phyloP scores from a whole-genome alignment of 2,113 vertebrate species.

The Elanus axillaris region DNA sequence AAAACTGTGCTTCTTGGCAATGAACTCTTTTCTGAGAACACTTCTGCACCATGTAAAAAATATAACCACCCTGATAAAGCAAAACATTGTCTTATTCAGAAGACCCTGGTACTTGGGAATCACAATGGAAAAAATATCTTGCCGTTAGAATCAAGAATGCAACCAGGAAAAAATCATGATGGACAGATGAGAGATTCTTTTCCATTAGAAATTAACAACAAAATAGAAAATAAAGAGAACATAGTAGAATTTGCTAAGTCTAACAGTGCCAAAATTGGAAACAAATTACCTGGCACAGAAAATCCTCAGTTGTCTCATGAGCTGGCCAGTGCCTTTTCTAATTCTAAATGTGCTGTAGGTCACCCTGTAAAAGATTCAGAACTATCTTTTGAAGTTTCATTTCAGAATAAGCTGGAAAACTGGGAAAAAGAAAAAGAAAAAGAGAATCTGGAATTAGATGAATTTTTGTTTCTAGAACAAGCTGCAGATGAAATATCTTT shows the following conservation, averaged over 20 bases:
- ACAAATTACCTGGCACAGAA: background rate
- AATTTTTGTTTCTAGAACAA: slow-evolving; percentile 93
- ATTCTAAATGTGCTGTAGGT: background rate
- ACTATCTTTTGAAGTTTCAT: slow-evolving; percentile 83
- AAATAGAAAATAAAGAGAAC: slow-evolving; percentile 67
- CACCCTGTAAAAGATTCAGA: slow-evolving; percentile 30
- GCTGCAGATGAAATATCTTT: slow-evolving; percentile 95
- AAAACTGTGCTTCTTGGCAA: slow-evolving; percentile 78
- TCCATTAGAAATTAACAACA: slow-evolving; percentile 26
- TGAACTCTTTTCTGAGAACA: slow-evolving; percentile 62
- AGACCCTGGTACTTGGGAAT: slow-evolving; percentile 61
- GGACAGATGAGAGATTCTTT: slow-evolving; percentile 40
- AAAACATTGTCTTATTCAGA: slow-evolving; percentile 38
- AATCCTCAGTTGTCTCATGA: background rate
- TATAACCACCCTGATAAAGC: slow-evolving; percentile 20
- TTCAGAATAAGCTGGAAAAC: slow-evolving; percentile 79
- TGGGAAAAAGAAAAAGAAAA: slow-evolving; percentile 83
- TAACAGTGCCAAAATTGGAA: background rate
- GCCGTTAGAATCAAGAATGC: slow-evolving; percentile 6
- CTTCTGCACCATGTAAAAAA: slow-evolving; percentile 12
- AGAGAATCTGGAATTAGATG: slow-evolving; percentile 89
- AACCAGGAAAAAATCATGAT: slow-evolving; percentile 21
- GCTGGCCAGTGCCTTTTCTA: background rate
- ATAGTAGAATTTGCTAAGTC: background rate
- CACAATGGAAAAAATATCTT: slow-evolving; percentile 67